Percentiles rank a stretch among this genome's conserved stretches.
Evolutionary conservation across 2,888 invertebrate genomes (phyloP).

Genomic region (Eledona agricola): DNA sequence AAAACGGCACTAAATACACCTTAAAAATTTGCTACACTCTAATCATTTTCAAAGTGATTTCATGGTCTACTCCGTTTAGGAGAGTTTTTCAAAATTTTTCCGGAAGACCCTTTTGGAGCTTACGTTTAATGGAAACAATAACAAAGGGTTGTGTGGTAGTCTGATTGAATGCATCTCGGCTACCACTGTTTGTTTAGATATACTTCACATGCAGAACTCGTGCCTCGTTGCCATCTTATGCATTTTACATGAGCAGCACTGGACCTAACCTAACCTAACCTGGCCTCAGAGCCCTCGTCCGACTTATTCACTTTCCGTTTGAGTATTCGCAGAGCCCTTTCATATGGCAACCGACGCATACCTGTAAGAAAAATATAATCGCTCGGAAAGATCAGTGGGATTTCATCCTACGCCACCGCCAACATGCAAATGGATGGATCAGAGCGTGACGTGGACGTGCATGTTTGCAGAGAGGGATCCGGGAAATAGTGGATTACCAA

Average conservation of each 20-base stretch:
- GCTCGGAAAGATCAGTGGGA: background rate
- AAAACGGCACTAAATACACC: too few species aligned
- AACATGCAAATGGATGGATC: conserved; percentile 56
- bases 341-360: conserved; percentile 1
- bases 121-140: conserved; percentile 19
- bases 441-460: conserved; percentile 44
- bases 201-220: conserved; percentile 64
- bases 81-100: background rate
- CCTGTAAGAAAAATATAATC: too few species aligned
- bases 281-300: conserved; percentile 55
- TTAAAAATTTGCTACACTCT: too few species aligned
- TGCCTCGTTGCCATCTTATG: conserved; percentile 66
- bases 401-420: conserved; percentile 17
- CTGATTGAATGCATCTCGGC: conserved; percentile 33
- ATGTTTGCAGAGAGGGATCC: conserved; percentile 10
- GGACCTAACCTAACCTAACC: conserved; percentile 64
- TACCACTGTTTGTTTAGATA: conserved; percentile 61
- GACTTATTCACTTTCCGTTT: conserved; percentile 55
- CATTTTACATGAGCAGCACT: conserved; percentile 72
- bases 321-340: conserved; percentile 24
- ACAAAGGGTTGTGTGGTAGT: conserved; percentile 20
- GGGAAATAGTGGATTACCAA: too few species aligned
- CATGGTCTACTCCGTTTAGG: too few species aligned
- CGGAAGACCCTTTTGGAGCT: too few species aligned
- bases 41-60: too few species aligned